phyloP scores from a whole-genome alignment of 2,113 vertebrate species.

The Urocynchramus pylzowi region DNA sequence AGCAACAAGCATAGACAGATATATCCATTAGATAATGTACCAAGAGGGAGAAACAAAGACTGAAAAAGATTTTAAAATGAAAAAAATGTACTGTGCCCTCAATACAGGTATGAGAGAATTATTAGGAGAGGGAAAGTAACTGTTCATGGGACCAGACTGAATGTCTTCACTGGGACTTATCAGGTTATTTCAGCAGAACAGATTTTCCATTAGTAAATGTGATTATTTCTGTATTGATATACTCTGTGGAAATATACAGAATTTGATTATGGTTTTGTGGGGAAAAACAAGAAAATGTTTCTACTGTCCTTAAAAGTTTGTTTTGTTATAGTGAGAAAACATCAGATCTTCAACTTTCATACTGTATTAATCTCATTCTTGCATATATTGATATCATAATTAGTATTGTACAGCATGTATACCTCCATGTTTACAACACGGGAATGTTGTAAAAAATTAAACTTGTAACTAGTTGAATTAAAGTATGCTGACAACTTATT shows the following conservation, averaged over 20 bases:
- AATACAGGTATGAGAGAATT: background rate
- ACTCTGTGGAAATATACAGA: background rate
- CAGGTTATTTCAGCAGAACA: background rate
- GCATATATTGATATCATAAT: background rate
- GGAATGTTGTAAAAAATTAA: background rate
- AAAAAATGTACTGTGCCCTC: background rate
- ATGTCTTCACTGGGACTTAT: background rate
- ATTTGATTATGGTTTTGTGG: background rate
- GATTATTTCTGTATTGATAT: background rate
- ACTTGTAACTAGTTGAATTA: background rate
- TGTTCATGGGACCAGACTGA: background rate
- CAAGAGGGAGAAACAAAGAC: background rate
- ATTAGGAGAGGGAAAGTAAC: background rate
- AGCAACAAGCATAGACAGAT: background rate
- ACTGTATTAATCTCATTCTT: background rate
- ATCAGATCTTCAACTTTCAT: background rate
- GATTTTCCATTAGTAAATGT: constrained; percentile 20
- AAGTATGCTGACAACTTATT: background rate
- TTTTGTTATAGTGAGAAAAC: background rate
- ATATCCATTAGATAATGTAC: background rate
- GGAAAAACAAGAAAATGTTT: background rate
- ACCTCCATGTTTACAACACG: background rate
- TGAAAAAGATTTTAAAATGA: background rate
- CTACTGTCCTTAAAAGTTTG: background rate
- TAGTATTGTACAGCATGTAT: background rate